Percentiles rank a stretch among this genome's conserved stretches.
Evolutionary conservation across 2,113 vertebrate species (phyloP).

Genomic region (Gadus chalcogrammus): DNA sequence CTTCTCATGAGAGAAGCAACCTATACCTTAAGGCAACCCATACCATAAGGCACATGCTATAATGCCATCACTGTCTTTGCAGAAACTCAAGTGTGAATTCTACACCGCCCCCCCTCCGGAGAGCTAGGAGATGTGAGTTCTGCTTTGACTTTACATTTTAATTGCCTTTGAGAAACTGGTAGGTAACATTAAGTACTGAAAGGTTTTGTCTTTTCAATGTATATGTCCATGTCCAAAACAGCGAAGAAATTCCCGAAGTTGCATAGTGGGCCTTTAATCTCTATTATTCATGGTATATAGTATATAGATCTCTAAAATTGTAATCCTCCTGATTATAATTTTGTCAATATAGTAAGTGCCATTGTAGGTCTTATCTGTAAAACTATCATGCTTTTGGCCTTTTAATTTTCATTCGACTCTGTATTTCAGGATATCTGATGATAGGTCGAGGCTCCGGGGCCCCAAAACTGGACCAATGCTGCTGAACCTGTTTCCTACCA

Average conservation of each 20-base stretch:
- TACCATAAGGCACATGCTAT: not conserved
- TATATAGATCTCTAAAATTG: too few relatives aligned
- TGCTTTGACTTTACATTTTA: not conserved
- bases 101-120: slow-evolving; percentile 53
- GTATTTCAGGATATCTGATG: slow-evolving; percentile 30
- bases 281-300: too few relatives aligned
- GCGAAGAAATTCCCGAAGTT: too few relatives aligned
- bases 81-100: slow-evolving; percentile 75
- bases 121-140: slow-evolving; percentile 56
- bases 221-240: too few relatives aligned
- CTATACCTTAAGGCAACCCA: too few relatives aligned
- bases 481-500: slow-evolving; percentile 46
- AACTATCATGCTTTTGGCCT: too few relatives aligned
- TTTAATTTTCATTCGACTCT: not conserved
- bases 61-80: slow-evolving; percentile 16
- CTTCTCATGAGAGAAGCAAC: not conserved
- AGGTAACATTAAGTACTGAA: not conserved
- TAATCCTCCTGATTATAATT: too few relatives aligned
- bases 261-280: too few relatives aligned
- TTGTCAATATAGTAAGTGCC: not conserved
- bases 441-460: slow-evolving; percentile 32
- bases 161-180: not conserved
- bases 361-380: not conserved
- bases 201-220: not conserved
- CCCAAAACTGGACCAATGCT: slow-evolving; percentile 72